Evolutionary conservation across 2,888 invertebrate species (phyloP).

Genomic region (Yponomeuta cagnagella): DNA sequence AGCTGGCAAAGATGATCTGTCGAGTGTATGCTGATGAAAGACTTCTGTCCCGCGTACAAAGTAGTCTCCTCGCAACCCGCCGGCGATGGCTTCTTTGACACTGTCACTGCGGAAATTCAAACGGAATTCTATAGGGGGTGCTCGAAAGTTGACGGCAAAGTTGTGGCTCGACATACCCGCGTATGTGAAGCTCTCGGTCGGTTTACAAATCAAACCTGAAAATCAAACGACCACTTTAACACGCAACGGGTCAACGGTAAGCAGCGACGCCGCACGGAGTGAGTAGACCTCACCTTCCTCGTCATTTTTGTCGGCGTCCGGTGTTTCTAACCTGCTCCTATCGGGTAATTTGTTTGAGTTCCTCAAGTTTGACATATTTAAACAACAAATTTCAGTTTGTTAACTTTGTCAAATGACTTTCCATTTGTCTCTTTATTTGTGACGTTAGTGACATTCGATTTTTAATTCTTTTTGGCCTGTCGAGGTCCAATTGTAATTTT

Average conservation of each 20-base stretch:
- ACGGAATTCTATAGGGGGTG: neutral
- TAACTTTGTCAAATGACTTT: slow-evolving; percentile 65
- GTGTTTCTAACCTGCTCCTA: slow-evolving; percentile 49
- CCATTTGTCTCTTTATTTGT: slow-evolving; percentile 56
- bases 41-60: slow-evolving; percentile 53
- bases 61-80: slow-evolving; percentile 33
- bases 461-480: slow-evolving; percentile 44
- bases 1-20: slow-evolving; percentile 66
- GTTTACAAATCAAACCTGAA: slow-evolving; percentile 49
- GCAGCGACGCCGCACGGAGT: neutral
- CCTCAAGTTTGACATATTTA: slow-evolving; percentile 69
- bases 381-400: slow-evolving; percentile 70
- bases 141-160: neutral
- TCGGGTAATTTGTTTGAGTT: slow-evolving; percentile 60
- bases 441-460: slow-evolving; percentile 42
- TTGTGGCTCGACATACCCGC: slow-evolving; percentile 45
- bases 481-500: neutral
- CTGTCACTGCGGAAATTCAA: slow-evolving; percentile 42
- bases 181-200: slow-evolving; percentile 52
- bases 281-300: slow-evolving; percentile 42
- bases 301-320: slow-evolving; percentile 39
- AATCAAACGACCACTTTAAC: slow-evolving; percentile 26
- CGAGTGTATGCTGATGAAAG: slow-evolving; percentile 68
- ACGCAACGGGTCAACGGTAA: neutral
- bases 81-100: slow-evolving; percentile 54